These are phyloP conservation scores for Grammatotria lemairii DNA, from an alignment of 2,113 vertebrate genomes.

Conservation along the genomic window DNA sequence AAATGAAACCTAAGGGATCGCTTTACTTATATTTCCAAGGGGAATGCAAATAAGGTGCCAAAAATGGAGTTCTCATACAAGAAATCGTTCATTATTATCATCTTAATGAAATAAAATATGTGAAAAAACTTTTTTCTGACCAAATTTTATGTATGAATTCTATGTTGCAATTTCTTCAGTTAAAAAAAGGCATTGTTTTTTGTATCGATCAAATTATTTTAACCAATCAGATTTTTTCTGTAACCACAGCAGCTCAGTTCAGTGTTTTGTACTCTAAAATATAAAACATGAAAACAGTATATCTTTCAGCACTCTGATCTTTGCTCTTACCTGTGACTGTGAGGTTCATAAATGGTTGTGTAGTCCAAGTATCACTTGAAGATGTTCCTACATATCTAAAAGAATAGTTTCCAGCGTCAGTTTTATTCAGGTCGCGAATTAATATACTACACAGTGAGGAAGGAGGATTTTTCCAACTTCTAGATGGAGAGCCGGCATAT, in stretches of 20 bases:
- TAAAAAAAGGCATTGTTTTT: background rate
- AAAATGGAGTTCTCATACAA: background rate
- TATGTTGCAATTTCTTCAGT: background rate
- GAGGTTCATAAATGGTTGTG: rapidly evolving
- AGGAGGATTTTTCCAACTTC: rapidly evolving
- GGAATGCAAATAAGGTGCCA: no score
- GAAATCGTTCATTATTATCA: background rate
- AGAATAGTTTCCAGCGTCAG: conserved; percentile 45
- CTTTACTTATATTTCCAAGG: background rate
- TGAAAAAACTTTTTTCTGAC: background rate
- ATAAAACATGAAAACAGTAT: background rate
- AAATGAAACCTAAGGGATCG: background rate
- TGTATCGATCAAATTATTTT: background rate
- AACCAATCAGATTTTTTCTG: background rate
- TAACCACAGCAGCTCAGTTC: background rate
- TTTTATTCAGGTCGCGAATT: conserved; percentile 31
- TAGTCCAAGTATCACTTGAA: rapidly evolving
- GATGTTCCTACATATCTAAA: background rate
- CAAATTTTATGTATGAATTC: background rate
- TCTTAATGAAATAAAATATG: background rate
- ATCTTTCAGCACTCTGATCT: background rate
- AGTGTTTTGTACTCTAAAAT: background rate
- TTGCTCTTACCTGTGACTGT: conserved; percentile 37
- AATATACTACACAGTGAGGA: background rate
- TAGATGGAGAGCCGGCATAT: rapidly evolving